Evolutionary conservation across 2,797 vertebrate species (phyloP).

Genomic region (Hippoglossus hippoglossus): DNA sequence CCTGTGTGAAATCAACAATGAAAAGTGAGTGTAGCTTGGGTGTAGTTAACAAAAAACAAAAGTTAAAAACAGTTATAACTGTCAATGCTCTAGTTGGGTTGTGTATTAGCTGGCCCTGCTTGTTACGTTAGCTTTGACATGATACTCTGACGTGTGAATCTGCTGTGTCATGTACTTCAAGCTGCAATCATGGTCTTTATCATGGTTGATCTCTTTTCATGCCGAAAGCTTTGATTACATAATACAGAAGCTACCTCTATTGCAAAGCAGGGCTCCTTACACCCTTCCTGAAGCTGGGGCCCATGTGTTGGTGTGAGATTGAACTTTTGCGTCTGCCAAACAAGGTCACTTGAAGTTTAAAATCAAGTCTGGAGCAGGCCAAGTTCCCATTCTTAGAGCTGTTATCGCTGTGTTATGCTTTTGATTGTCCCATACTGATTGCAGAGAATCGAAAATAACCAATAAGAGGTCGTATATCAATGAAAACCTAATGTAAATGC

Average conservation of each 20-base stretch:
- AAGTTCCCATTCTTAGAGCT: constrained; percentile 1
- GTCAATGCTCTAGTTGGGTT: not conserved
- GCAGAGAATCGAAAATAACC: constrained; percentile 1
- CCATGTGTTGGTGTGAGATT: not conserved
- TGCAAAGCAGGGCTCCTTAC: constrained; percentile 12
- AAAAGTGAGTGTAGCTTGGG: not conserved
- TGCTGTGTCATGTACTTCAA: not conserved
- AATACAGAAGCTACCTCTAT: not conserved
- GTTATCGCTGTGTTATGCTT: not conserved
- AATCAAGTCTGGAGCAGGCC: not conserved
- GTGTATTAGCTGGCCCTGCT: not conserved
- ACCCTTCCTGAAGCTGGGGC: not conserved
- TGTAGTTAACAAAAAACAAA: not conserved
- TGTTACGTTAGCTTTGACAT: not conserved
- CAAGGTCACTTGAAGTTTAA: constrained; percentile 17
- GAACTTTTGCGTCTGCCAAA: constrained; percentile 5
- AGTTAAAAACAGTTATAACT: not conserved
- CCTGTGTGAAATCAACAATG: not conserved
- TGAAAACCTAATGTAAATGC: not conserved
- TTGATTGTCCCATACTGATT: constrained; percentile 15
- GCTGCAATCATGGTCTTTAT: not conserved
- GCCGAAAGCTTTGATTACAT: constrained; percentile 16
- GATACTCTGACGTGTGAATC: not conserved
- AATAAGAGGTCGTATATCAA: not conserved
- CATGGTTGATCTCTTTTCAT: no score